phyloP scores from a whole-genome alignment of 2,888 invertebrate genomes.

The Eristalis pertinax region DNA sequence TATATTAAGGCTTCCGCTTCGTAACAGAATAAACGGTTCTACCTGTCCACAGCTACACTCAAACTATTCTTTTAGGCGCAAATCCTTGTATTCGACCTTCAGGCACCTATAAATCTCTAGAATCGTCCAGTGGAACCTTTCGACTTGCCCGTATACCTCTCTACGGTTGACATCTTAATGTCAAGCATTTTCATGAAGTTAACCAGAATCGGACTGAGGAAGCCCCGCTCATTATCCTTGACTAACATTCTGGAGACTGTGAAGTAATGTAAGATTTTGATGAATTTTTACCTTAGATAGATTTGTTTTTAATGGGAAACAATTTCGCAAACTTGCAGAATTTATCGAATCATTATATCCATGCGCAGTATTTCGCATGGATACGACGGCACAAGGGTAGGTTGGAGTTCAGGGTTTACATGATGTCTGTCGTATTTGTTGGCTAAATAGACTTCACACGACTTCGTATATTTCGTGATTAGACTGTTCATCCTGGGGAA shows the following conservation, averaged over 20 bases:
- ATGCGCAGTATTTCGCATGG: no score
- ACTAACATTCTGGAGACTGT: conserved; percentile 48
- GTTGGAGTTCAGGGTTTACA: not conserved
- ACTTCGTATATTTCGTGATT: not conserved
- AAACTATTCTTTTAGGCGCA: conserved; percentile 31
- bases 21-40: no score
- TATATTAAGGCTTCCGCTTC: no score
- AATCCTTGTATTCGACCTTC: conserved; percentile 30
- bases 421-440: conserved; percentile 11
- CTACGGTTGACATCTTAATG: conserved; percentile 40
- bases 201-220: conserved; percentile 4
- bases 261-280: not conserved
- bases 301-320: conserved; percentile 59
- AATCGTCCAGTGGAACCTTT: not conserved
- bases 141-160: not conserved
- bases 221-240: conserved; percentile 42
- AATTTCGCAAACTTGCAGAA: conserved; percentile 32
- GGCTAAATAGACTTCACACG: conserved; percentile 5
- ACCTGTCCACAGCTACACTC: conserved; percentile 58
- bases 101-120: conserved; percentile 60
- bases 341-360: conserved; percentile 1
- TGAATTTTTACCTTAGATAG: not conserved
- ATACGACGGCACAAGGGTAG: not conserved
- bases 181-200: conserved; percentile 26
- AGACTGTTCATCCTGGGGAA: conserved; percentile 21